Evolutionary conservation across 2,797 vertebrate genomes (phyloP).

Genomic region (Peromyscus nudipes): DNA sequence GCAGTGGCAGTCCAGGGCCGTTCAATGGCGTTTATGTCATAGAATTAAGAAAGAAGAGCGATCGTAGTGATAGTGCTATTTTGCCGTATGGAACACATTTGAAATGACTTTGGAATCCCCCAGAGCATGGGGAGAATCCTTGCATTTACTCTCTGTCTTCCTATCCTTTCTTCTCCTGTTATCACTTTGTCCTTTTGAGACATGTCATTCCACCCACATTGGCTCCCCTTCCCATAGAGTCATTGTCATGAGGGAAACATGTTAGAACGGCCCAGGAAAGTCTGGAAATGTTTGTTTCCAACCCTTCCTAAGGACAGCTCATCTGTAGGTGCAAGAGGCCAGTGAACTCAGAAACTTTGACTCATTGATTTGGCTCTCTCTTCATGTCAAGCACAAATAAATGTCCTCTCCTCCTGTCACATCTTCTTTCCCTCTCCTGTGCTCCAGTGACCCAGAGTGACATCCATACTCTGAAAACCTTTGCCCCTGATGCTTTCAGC

Average conservation of each 20-base stretch:
- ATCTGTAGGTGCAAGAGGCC: background rate
- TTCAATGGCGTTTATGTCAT: background rate
- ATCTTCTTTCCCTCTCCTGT: background rate
- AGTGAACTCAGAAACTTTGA: background rate
- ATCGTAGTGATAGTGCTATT: background rate
- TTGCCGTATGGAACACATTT: background rate
- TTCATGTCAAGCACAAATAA: background rate
- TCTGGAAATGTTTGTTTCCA: background rate
- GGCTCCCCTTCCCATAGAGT: background rate
- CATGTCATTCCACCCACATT: constrained; percentile 1
- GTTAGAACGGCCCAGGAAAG: background rate
- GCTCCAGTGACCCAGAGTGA: background rate
- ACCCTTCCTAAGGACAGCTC: background rate
- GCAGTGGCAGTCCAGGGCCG: background rate
- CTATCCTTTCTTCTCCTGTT: background rate
- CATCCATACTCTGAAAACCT: background rate
- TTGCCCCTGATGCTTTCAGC: background rate
- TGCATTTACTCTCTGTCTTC: background rate
- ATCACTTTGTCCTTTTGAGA: background rate
- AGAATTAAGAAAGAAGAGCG: background rate
- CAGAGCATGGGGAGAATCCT: background rate
- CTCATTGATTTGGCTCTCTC: background rate
- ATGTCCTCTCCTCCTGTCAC: background rate
- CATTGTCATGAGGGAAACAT: background rate
- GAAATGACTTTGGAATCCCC: background rate